phyloP scores from a whole-genome alignment of 2,888 invertebrate genomes.

The Phaonia tiefii region DNA sequence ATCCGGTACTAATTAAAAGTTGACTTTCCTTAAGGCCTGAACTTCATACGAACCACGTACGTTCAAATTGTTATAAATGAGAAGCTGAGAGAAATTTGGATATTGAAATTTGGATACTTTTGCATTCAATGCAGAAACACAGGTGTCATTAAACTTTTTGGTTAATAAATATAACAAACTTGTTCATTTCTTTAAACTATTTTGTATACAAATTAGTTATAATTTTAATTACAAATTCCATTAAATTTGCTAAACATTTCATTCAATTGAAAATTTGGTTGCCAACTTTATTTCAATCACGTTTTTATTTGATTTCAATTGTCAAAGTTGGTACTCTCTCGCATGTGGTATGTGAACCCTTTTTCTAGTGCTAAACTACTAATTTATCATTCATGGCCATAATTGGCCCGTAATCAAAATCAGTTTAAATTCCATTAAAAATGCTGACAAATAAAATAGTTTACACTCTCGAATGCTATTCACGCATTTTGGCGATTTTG shows the following conservation, averaged over 20 bases:
- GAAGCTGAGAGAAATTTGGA: no score
- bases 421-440: slow-evolving; percentile 57
- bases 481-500: slow-evolving; percentile 16
- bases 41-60: no score
- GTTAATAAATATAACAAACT: no score
- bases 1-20: slow-evolving; percentile 61
- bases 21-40: not conserved
- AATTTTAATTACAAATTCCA: no score
- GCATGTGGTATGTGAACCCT: not conserved
- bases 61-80: no score
- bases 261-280: no score
- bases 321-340: not conserved
- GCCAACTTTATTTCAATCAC: slow-evolving; percentile 46
- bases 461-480: slow-evolving; percentile 22
- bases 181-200: no score
- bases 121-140: no score
- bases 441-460: slow-evolving; percentile 31
- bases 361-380: slow-evolving; percentile 44
- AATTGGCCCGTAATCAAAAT: slow-evolving; percentile 64
- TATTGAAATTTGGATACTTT: no score
- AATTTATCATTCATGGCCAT: slow-evolving; percentile 65
- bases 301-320: slow-evolving; percentile 42
- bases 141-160: no score
- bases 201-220: no score
- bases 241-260: no score